Evolutionary conservation across 1,140 invertebrate species (phyloP).

Genomic region (Drosophila setifemur): DNA sequence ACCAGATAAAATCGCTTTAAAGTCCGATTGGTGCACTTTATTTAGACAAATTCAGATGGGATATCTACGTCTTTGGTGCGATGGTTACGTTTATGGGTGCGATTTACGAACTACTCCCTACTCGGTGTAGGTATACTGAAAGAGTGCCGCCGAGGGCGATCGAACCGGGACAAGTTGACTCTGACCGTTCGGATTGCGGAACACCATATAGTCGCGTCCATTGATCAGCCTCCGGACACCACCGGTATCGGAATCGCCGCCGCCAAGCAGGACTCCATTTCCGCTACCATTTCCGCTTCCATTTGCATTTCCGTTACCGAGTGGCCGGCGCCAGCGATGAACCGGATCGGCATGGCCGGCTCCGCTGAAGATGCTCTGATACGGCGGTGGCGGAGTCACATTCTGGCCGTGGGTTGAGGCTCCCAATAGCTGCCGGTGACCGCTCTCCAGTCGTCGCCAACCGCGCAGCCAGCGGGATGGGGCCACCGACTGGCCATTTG

Average conservation of each 20-base stretch:
- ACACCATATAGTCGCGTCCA: conserved; percentile 88
- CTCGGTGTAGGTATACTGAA: conserved; percentile 84
- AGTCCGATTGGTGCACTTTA: conserved; percentile 3
- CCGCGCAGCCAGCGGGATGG: conserved; percentile 59
- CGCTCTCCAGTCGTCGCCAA: conserved; percentile 35
- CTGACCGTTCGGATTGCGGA: conserved; percentile 84
- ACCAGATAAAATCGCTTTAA: background rate
- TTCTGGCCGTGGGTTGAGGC: conserved; percentile 39
- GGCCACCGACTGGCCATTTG: conserved; percentile 57
- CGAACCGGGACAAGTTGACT: conserved; percentile 87
- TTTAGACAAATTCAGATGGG: background rate
- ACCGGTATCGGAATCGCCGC: conserved; percentile 31
- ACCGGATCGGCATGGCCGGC: conserved; percentile 7
- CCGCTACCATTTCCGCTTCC: conserved; percentile 21
- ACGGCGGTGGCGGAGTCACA: conserved; percentile 84
- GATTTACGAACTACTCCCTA: conserved; percentile 15
- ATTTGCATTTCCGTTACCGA: conserved; percentile 14
- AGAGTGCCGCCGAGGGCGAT: conserved; percentile 88
- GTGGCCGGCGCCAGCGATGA: conserved; percentile 82
- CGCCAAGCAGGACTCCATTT: conserved; percentile 40
- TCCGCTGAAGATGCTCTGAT: conserved; percentile 72
- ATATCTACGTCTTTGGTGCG: conserved; percentile 26
- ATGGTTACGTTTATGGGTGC: background rate
- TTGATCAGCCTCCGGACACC: conserved; percentile 85
- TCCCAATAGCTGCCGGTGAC: conserved; percentile 46